Evolutionary conservation across 2,888 invertebrate genomes (phyloP), one percentile per base, ranked within the genome.

Genomic region (Muschampia plurimacula): DNA sequence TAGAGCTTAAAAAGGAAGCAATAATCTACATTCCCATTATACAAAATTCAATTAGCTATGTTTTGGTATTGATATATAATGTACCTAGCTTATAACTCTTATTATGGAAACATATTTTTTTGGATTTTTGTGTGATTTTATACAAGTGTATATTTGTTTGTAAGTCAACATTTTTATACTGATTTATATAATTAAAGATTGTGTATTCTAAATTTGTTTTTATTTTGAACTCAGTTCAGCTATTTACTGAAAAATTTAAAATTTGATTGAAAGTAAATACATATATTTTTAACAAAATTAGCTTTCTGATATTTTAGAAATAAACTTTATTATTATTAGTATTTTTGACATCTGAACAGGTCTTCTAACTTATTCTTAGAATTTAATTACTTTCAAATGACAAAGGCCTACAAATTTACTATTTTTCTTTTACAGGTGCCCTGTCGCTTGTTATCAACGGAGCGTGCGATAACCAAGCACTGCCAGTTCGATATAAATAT

Each of bases 401-500:
- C 15, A 52, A 15, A 52, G 52, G 15, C 9, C 49, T 67, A 39
- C 49, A 64, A 64, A 49, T n/a, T 55, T 64, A 49, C 70, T 64
- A 52, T 74, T 77, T 76, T 78, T 82, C 75, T 73, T 62, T 89
- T 92, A 1, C 93, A 94, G 94, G 91, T 86, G 94, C 94, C 72
- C 85, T 94, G 39, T 93, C 94, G 0, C 81, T 94, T 77, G 94
- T 94, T 28, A 83, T 93, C 80, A 93, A 92, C 75, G 93, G 90
- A 77, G 82, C 88, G 9, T 87, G 85, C 75, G 92, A 93, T 74
- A 89, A 82, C 75, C 88, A 88, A 52, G 84, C 87, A 70, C 81
- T 94, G 64, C 94, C 95, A 12, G 86, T 84, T 32, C 87, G 92
- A 55, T 95, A 94, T 83, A 94, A 91, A 77, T 95, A 95, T 79